These are phyloP conservation scores for Theristicus caerulescens DNA, from an alignment of 2,113 vertebrate species.

Conservation along the genomic window DNA sequence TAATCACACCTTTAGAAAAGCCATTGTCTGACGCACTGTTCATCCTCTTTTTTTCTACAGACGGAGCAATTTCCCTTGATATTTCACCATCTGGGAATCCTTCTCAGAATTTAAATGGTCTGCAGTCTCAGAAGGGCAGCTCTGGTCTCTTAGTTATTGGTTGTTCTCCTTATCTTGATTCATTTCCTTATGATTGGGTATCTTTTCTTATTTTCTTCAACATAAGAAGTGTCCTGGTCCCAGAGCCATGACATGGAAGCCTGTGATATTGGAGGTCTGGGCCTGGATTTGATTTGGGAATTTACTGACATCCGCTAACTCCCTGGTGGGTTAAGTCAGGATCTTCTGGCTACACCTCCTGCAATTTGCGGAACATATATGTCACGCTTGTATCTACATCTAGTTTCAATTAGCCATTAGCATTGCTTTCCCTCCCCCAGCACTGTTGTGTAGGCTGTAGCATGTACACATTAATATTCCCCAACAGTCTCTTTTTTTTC, in stretches of 20 bases:
- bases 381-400: neutral
- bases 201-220: neutral
- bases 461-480: neutral
- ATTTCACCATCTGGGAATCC: neutral
- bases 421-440: neutral
- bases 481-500: neutral
- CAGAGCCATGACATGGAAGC: neutral
- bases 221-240: neutral
- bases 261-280: neutral
- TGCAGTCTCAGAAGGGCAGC: neutral
- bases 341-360: neutral
- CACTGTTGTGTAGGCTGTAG: neutral
- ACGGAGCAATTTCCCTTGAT: neutral
- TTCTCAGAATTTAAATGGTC: neutral
- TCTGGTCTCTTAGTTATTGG: neutral
- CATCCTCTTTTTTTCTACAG: neutral
- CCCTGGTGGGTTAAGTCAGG: neutral
- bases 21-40: neutral
- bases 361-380: neutral
- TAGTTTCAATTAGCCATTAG: neutral
- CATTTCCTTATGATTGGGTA: fast-evolving
- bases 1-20: neutral
- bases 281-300: neutral
- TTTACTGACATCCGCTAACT: fast-evolving
- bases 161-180: neutral